Evolutionary conservation across 30 jellyfish, hydroid and myxozoan genomes (phyloP), one percentile per base, ranked within the genome.

Genomic region (Calvadosia cruxmelitensis): DNA sequence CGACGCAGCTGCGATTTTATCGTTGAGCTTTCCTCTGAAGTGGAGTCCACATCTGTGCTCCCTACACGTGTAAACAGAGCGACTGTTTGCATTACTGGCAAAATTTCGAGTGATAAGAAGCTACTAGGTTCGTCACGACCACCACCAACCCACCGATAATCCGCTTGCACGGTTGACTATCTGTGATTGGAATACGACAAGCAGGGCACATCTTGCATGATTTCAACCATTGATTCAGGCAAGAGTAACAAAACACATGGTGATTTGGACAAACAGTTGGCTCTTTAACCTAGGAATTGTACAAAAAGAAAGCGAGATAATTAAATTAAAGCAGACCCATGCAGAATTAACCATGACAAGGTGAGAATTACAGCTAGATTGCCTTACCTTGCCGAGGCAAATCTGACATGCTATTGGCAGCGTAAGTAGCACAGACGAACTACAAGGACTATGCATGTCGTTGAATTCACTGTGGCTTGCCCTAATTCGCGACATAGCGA

Each of bases 231-330:
- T 70, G 77, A 31, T 91, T 52, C 83, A 87, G 72, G 36, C 96
- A 87, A 52, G 78, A 51, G 49, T 79, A 66, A 53, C 96, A 87
- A 67, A 87, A 87, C 7, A 80, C 96, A 74, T 87, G 96, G 27
- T 87, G 92, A 64, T 87, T 87, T 28, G 94, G 74, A 76, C 96
- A 87, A 10, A 87, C 52, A 20, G 72, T 93, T n/a, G 96, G 96
- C 32, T 87, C 96, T 75, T 71, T 87, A 15, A 87, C 96, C 96
- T 87, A 34, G 33, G 72, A 69, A 26, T 13, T 65, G 20, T 34
- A 69, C 77, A 10, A 48, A 5, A 34, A 35, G 15, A 65, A 13
- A 7, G 12, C 74, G 7, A 26, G 29, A 15, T 15, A 31, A 3
- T 13, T 31, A 65, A 29, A 13, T 5, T 10, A 28, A 13, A 5